Percentiles rank a stretch among this genome's conserved stretches.
These are phyloP conservation scores for Panagrolaimus sp. DNA, from an alignment of 1,140 invertebrate species.

Conservation along the genomic window DNA sequence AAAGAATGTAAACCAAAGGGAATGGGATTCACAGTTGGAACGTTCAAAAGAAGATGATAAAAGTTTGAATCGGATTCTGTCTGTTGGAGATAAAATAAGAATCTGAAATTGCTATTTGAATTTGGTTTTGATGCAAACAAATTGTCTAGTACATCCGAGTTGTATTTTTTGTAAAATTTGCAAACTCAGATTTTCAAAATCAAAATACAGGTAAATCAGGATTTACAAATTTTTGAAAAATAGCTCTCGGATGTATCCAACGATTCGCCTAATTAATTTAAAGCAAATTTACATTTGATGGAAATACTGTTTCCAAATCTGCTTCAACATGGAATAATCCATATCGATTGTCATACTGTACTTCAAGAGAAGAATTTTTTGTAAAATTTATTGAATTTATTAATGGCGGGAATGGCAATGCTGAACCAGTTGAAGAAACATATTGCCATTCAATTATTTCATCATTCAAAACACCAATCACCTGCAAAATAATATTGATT, in stretches of 20 bases:
- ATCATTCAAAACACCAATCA: background rate
- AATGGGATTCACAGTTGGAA: background rate
- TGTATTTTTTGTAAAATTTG: too few species aligned
- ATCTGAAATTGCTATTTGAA: too few species aligned
- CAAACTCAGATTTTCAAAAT: too few species aligned
- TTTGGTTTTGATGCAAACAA: too few species aligned
- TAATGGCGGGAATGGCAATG: background rate
- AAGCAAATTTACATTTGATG: background rate
- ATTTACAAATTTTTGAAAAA: too few species aligned
- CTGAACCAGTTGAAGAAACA: background rate
- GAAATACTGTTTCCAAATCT: background rate
- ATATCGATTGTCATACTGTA: slow-evolving; percentile 14
- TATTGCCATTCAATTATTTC: background rate
- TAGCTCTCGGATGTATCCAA: too few species aligned
- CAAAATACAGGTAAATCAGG: too few species aligned
- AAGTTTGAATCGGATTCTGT: slow-evolving; percentile 13
- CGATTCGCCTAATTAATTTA: too few species aligned
- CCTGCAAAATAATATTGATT: background rate
- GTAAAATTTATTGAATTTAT: background rate
- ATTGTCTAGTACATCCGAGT: too few species aligned
- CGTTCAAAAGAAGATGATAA: background rate
- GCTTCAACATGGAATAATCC: background rate
- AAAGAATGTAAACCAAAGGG: background rate
- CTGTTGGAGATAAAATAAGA: background rate
- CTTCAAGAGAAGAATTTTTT: background rate